phyloP scores from a whole-genome alignment of 1,140 invertebrate genomes.

The Bradysia coprophila region DNA sequence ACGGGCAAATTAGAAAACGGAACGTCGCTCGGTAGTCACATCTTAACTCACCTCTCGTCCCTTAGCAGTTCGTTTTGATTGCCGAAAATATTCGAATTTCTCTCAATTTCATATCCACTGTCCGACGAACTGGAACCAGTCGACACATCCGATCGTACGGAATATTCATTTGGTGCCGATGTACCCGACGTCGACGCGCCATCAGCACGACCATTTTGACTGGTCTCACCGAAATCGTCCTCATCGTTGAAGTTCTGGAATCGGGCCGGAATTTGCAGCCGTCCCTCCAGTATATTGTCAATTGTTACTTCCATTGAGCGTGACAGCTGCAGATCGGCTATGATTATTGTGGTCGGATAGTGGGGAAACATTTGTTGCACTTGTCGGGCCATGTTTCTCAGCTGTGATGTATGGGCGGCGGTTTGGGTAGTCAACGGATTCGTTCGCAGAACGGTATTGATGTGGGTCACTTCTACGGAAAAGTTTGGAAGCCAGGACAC shows the following conservation, averaged over 20 bases:
- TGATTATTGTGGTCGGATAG: conserved; percentile 39
- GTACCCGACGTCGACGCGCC: not conserved
- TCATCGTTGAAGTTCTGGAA: not conserved
- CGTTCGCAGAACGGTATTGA: conserved; percentile 22
- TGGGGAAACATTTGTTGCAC: conserved; percentile 65
- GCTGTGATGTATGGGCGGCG: conserved; percentile 37
- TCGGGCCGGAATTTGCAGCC: conserved; percentile 32
- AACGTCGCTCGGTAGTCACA: not conserved
- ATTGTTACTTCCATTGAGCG: conserved; percentile 62
- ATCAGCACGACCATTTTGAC: no score
- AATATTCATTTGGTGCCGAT: conserved; percentile 1
- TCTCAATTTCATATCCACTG: conserved; percentile 5
- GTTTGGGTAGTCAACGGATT: conserved; percentile 30
- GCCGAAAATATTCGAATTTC: conserved; percentile 5
- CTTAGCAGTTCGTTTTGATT: conserved; percentile 6
- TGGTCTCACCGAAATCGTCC: not conserved
- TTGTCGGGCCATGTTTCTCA: conserved; percentile 60
- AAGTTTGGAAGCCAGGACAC: conserved; percentile 80
- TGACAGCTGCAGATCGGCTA: conserved; percentile 52
- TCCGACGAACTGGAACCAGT: conserved; percentile 2
- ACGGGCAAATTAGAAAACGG: not conserved
- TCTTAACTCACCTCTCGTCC: conserved; percentile 6
- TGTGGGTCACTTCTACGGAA: conserved; percentile 68
- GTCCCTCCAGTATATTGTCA: conserved; percentile 69
- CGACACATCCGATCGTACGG: not conserved